These are phyloP conservation scores for Notechis scutatus DNA, from an alignment of 2,113 vertebrate genomes.

Conservation along the genomic window DNA sequence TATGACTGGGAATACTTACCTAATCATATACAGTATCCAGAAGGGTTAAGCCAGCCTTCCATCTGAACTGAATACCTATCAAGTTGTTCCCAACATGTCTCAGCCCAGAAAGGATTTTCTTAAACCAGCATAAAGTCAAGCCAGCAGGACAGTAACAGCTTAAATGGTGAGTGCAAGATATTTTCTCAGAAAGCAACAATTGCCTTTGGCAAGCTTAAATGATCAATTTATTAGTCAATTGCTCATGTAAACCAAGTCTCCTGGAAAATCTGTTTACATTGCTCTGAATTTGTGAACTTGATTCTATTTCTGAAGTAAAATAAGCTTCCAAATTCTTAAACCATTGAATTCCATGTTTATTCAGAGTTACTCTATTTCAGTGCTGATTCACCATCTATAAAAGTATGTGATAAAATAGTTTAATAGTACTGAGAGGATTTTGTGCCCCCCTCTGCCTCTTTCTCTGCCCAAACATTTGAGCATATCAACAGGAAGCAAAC, in stretches of 20 bases:
- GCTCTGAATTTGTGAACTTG: not conserved
- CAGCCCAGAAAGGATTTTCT: not conserved
- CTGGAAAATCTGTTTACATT: not conserved
- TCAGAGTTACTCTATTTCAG: not conserved
- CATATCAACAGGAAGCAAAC: not conserved
- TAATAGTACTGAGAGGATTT: not conserved
- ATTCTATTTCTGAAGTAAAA: not conserved
- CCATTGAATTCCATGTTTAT: not conserved
- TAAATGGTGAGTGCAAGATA: not conserved
- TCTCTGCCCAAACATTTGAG: not conserved
- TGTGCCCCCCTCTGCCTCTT: not conserved
- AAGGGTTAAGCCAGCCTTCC: not conserved
- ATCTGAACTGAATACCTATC: not conserved
- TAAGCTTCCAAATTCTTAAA: not conserved
- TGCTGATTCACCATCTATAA: not conserved
- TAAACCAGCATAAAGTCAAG: not conserved
- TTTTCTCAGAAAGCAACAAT: not conserved
- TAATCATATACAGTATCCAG: not conserved
- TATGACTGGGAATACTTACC: not conserved
- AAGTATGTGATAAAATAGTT: not conserved
- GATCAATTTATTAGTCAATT: not conserved
- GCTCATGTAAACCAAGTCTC: not conserved
- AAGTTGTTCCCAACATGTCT: not conserved
- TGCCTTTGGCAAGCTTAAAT: not conserved
- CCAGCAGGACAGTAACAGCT: not conserved